These are phyloP conservation scores for Esox niger DNA, from an alignment of 2,113 vertebrate species.

Conservation along the genomic window DNA sequence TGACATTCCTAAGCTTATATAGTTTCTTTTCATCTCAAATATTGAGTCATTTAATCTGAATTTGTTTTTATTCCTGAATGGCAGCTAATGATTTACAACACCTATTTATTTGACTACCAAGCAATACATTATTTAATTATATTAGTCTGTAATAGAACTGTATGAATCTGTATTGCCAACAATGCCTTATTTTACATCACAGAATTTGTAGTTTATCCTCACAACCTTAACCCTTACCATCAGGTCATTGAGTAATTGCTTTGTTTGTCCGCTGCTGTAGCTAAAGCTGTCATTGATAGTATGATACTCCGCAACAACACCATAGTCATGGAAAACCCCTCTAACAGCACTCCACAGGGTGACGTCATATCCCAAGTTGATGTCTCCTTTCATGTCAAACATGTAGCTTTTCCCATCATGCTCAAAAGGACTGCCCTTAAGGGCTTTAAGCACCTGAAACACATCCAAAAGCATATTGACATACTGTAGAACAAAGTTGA, in stretches of 20 bases:
- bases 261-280: conserved; percentile 52
- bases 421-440: conserved; percentile 68
- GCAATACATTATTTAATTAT: no score
- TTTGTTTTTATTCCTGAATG: no score
- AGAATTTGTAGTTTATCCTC: no score
- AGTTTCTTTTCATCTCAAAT: no score
- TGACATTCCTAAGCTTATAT: no score
- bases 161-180: no score
- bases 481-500: background rate
- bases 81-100: no score
- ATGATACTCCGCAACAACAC: conserved; percentile 78
- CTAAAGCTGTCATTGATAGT: conserved; percentile 65
- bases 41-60: no score
- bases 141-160: no score
- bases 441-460: conserved; percentile 72
- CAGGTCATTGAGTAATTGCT: conserved; percentile 61
- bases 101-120: no score
- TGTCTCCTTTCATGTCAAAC: conserved; percentile 78
- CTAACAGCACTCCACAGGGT: conserved; percentile 74
- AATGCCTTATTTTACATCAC: no score
- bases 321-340: conserved; percentile 52
- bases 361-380: conserved; percentile 80
- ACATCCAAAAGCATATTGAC: conserved; percentile 6
- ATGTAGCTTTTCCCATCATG: conserved; percentile 58
- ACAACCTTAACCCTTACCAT: conserved; percentile 60